Evolutionary conservation across 1,140 invertebrate genomes (phyloP).

Genomic region (Drosophila parabipectinata): DNA sequence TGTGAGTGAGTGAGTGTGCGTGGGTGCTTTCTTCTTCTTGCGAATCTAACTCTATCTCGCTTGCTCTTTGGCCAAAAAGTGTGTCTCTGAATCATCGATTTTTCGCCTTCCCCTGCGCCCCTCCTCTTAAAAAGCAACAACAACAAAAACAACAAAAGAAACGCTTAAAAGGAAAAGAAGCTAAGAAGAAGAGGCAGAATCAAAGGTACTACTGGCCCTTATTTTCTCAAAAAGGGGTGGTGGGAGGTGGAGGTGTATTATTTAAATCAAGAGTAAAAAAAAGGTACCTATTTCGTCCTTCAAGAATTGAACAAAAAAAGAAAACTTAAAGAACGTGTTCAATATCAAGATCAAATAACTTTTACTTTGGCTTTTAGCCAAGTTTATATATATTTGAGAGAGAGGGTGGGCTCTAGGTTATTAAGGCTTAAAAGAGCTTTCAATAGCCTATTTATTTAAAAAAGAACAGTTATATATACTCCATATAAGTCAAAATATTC

Average conservation of each 20-base stretch:
- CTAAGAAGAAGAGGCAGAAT: slow-evolving; percentile 21
- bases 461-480: no score
- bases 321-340: neutral
- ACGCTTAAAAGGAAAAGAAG: neutral
- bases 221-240: slow-evolving; percentile 19
- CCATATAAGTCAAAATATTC: no score
- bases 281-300: slow-evolving; percentile 7
- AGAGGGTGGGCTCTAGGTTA: neutral
- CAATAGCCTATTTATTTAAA: neutral
- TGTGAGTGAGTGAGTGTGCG: slow-evolving; percentile 9
- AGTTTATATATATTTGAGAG: neutral
- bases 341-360: slow-evolving; percentile 6
- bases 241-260: neutral
- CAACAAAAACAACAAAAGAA: slow-evolving; percentile 5
- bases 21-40: slow-evolving; percentile 25
- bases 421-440: neutral
- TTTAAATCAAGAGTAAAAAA: neutral
- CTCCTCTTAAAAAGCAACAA: slow-evolving; percentile 23
- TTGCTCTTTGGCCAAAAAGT: slow-evolving; percentile 6
- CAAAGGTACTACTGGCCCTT: slow-evolving; percentile 65
- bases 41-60: slow-evolving; percentile 6
- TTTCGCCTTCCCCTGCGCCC: slow-evolving; percentile 36
- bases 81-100: slow-evolving; percentile 59
- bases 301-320: neutral
- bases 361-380: neutral